Percentiles rank a stretch among this genome's conserved stretches.
Conservation (phyloP, 2,113 vertebrate genomes). For the Phalacrocorax aristotelis region DNA sequence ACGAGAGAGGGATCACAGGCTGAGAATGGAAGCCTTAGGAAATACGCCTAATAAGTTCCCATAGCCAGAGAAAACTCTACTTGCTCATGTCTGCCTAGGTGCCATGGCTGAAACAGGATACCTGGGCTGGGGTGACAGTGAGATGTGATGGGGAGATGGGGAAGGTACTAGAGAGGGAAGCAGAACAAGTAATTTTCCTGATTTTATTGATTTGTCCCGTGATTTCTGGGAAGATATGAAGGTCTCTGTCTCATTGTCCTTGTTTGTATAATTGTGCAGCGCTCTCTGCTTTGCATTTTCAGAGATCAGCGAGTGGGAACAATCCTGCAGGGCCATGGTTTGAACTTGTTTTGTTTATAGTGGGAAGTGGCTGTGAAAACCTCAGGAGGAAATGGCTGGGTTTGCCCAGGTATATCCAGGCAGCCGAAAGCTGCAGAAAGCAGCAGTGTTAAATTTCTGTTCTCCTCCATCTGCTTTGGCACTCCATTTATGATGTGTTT, state of each 20-base stretch:
- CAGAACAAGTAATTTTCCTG: neutral
- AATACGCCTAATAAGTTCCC: neutral
- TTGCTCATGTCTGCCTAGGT: rapidly evolving
- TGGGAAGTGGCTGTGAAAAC: neutral
- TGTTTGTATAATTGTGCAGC: neutral
- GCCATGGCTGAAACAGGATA: neutral
- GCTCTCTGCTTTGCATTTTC: neutral
- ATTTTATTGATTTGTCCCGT: neutral
- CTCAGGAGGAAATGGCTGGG: neutral
- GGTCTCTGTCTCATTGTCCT: neutral
- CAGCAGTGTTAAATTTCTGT: neutral
- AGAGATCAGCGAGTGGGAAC: neutral
- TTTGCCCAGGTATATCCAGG: neutral
- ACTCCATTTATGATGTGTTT: neutral
- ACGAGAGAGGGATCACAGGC: neutral
- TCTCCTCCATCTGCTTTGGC: neutral
- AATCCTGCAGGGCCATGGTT: neutral
- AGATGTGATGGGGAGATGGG: neutral
- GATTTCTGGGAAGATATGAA: neutral
- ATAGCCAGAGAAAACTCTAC: neutral
- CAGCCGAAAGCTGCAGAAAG: neutral
- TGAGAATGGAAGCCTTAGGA: neutral
- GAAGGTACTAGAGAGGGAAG: neutral
- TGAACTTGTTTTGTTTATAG: neutral
- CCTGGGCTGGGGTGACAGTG: neutral